Evolutionary conservation across 2,888 invertebrate species (phyloP), one percentile per base, ranked within the genome.

Genomic region (Harpagoxenus sublaevis): DNA sequence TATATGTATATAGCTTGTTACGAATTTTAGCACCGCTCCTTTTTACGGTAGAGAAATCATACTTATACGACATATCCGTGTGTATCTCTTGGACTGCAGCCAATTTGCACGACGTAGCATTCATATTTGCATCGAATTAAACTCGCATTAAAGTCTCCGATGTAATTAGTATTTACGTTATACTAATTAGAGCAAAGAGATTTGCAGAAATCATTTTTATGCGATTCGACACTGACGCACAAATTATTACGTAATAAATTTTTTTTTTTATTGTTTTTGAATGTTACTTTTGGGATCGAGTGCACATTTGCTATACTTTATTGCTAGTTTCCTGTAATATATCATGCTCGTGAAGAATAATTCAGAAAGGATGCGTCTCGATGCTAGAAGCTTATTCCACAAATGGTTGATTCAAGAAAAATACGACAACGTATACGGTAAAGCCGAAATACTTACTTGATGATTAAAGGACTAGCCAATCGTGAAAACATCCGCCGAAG

Each of bases 401-500:
- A 60, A 79, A 60, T 57, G 48, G 5, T 60, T 74, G 60, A 39
- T 48, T 73, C 35, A 48, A 74, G 75, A 81, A 78, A 57, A 74
- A 60, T 39, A 60, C 15, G 70, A 45, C 45, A 48, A 35, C 60
- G 48, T 74, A 48, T n/a, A n/a, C 75, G 48, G 48, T 28, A 48
- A 81, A 48, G 79, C 35, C 48, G 35, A 45, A 35, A 53, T 23
- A 60, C 23, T 74, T 31, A n/a, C n/a, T n/a, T n/a, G 75, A 74
- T 74, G 79, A 60, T 81, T 75, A 81, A 81, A 81, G 75, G 60
- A 74, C 57, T 39, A 81, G 60, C 35, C 60, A 48, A 81, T 81
- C 48, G 48, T 39, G 48, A 28, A 60, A 60, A 81, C 60, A 60
- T 60, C 35, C 48, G 78, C 10, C 15, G 35, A 51, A 15, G 18